Conservation (phyloP, 2,797 vertebrate species). For the Coluber constrictor region DNA sequence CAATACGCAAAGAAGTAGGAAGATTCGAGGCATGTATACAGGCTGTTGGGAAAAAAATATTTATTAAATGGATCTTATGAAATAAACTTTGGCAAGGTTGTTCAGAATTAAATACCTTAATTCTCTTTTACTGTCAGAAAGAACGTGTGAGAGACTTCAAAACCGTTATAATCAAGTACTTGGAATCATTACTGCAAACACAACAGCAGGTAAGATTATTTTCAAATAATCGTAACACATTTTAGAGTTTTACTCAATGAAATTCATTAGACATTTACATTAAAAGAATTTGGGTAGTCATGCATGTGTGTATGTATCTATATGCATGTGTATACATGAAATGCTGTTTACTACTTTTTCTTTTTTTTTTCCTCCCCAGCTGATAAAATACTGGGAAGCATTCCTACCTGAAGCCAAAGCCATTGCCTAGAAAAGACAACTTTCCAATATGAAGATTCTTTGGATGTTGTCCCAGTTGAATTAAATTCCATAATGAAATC, state of each 20-base stretch:
- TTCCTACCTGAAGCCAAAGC: constrained; percentile 91
- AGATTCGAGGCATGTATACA: constrained; percentile 87
- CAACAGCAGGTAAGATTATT: constrained; percentile 88
- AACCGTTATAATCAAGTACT: constrained; percentile 90
- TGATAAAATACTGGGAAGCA: constrained; percentile 81
- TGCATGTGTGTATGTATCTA: neutral
- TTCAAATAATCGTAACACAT: constrained; percentile 14
- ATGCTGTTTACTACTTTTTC: neutral
- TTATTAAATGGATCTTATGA: constrained; percentile 37
- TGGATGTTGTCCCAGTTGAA: constrained; percentile 67
- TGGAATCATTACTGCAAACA: constrained; percentile 95
- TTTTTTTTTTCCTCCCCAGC: constrained; percentile 69
- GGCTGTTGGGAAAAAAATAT: neutral
- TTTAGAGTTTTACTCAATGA: neutral
- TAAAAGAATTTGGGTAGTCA: neutral
- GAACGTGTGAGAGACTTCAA: constrained; percentile 97
- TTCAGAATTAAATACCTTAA: neutral
- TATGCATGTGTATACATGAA: neutral
- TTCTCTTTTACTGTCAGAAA: constrained; percentile 76
- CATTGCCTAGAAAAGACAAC: constrained; percentile 80
- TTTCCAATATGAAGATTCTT: constrained; percentile 58
- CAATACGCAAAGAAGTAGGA: constrained; percentile 92
- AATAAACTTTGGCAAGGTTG: neutral
- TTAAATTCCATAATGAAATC: constrained; percentile 74
- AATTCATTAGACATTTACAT: neutral